These are phyloP conservation scores for Geococcyx californianus DNA, from an alignment of 2,113 vertebrate genomes.

Conservation along the genomic window DNA sequence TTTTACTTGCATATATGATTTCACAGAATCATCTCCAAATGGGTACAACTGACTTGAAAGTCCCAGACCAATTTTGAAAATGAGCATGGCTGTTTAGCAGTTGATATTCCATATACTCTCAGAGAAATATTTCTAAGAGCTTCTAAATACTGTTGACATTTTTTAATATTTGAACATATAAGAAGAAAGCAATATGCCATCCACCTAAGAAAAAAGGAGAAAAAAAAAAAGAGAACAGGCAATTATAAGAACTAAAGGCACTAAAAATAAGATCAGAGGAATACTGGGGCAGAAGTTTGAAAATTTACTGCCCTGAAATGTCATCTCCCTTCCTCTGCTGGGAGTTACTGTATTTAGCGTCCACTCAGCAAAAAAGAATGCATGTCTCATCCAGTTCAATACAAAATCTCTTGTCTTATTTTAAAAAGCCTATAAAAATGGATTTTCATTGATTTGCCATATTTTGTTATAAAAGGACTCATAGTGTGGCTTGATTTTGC, in stretches of 20 bases:
- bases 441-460: neutral
- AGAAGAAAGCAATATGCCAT: neutral
- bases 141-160: neutral
- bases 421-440: neutral
- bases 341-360: neutral
- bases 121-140: neutral
- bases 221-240: neutral
- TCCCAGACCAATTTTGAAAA: neutral
- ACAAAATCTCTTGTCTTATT: neutral
- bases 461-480: neutral
- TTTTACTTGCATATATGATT: neutral
- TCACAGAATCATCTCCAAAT: neutral
- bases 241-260: neutral
- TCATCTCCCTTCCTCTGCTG: slow-evolving; percentile 8
- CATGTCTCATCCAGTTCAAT: neutral
- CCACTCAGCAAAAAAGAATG: slow-evolving; percentile 4
- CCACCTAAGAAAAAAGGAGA: neutral
- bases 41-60: neutral
- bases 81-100: neutral
- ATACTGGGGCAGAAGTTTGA: neutral
- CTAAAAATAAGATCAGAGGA: slow-evolving; percentile 26
- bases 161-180: neutral
- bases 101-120: neutral
- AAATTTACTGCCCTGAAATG: neutral
- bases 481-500: neutral